Percentiles rank a stretch among this genome's conserved stretches.
phyloP scores from a whole-genome alignment of 2,113 vertebrate species.

The Motacilla tschutschensis region DNA sequence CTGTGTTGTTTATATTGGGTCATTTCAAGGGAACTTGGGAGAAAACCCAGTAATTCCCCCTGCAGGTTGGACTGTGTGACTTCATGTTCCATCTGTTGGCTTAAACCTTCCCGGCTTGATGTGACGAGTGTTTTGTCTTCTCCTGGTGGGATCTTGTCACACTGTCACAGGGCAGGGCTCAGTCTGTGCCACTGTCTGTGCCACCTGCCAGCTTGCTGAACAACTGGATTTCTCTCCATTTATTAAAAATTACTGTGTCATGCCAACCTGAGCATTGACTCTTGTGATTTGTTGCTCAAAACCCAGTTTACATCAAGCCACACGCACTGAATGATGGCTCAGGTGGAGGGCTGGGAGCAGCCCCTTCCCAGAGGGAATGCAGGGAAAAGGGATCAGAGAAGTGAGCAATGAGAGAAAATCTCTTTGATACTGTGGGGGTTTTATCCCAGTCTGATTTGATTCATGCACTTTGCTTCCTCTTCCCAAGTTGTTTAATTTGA shows the following conservation, averaged over 20 bases:
- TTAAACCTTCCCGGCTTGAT: background rate
- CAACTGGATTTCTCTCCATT: background rate
- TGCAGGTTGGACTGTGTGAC: background rate
- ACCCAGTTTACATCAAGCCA: background rate
- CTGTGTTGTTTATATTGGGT: rapidly evolving
- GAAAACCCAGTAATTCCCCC: background rate
- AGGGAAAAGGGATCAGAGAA: background rate
- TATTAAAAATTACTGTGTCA: rapidly evolving
- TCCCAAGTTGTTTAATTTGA: background rate
- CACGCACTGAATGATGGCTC: background rate
- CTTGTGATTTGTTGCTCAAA: background rate
- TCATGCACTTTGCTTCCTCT: background rate
- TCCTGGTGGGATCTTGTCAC: background rate
- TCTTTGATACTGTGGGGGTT: background rate
- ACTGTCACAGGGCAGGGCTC: background rate
- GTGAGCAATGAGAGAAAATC: background rate
- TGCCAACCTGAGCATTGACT: background rate
- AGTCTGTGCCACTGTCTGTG: background rate
- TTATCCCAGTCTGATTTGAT: background rate
- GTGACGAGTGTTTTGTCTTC: background rate
- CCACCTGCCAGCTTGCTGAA: background rate
- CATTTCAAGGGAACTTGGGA: background rate
- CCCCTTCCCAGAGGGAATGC: background rate
- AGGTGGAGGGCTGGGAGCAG: background rate
- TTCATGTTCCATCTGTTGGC: background rate